These are phyloP conservation scores for Meiosimyza decipiens DNA, from an alignment of 2,888 invertebrate genomes.

Conservation along the genomic window DNA sequence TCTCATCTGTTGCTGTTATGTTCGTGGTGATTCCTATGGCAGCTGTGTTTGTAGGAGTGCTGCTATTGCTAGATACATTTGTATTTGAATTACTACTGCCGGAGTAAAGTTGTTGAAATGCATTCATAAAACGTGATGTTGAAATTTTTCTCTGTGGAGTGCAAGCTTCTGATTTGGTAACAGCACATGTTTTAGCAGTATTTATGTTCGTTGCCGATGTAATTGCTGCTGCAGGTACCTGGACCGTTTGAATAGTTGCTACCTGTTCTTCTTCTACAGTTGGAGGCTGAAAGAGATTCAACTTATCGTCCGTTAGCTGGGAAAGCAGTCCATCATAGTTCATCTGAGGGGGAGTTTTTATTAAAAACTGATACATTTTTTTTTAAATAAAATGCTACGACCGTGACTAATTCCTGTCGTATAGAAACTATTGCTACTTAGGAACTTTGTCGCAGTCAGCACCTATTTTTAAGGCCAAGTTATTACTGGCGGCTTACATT, in stretches of 20 bases:
- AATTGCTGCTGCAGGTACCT: conserved; percentile 24
- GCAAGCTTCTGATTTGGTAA: conserved; percentile 46
- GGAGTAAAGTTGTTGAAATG: conserved; percentile 63
- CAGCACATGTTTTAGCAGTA: not conserved
- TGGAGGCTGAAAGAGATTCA: conserved; percentile 52
- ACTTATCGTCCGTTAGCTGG: conserved; percentile 63
- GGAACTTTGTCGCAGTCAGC: not conserved
- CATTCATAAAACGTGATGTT: conserved; percentile 65
- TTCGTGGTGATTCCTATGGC: not conserved
- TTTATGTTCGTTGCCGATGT: conserved; percentile 39
- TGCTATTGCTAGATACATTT: conserved; percentile 29
- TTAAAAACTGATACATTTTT: conserved; percentile 37
- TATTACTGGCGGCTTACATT: conserved; percentile 15
- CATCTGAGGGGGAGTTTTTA: conserved; percentile 56
- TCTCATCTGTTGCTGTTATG: conserved; percentile 1
- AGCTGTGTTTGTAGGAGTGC: conserved; percentile 7
- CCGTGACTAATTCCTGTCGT: conserved; percentile 13
- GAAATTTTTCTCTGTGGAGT: conserved; percentile 66
- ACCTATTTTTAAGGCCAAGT: not conserved
- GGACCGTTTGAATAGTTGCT: conserved; percentile 57
- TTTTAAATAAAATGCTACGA: not conserved
- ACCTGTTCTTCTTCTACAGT: conserved; percentile 58
- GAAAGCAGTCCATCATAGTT: conserved; percentile 65
- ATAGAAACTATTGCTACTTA: not conserved
- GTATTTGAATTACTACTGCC: conserved; percentile 43